These are phyloP conservation scores for Acipenser transmontanus DNA, from an alignment of 2,797 vertebrate genomes.

Conservation along the genomic window DNA sequence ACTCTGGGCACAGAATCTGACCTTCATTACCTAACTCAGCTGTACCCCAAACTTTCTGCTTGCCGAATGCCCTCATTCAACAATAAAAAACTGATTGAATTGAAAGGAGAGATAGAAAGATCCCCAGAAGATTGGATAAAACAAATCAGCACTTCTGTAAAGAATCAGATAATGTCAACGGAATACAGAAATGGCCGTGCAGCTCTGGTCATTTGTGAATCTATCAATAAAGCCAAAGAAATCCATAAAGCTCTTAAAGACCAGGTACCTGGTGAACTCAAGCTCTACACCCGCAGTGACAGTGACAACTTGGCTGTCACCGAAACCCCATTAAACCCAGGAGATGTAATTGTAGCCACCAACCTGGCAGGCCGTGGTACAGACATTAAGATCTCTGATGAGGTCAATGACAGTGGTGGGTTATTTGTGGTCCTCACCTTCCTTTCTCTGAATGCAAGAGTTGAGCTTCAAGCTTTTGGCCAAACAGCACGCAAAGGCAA, in stretches of 20 bases:
- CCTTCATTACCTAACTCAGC: constrained; percentile 33
- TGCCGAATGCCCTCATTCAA: constrained; percentile 49
- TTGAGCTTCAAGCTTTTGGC: constrained; percentile 39
- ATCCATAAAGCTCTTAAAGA: constrained; percentile 16
- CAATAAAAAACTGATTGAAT: constrained; percentile 49
- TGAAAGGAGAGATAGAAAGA: constrained; percentile 26
- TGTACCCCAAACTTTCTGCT: constrained; percentile 36
- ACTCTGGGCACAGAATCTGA: constrained; percentile 48
- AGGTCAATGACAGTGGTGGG: constrained; percentile 38
- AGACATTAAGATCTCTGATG: constrained; percentile 37
- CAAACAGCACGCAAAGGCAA: constrained; percentile 50
- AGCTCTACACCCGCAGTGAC: constrained; percentile 47
- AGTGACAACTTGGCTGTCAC: constrained; percentile 34
- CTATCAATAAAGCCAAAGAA: constrained; percentile 36
- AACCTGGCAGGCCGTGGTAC: constrained; percentile 51
- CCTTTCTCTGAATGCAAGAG: constrained; percentile 40
- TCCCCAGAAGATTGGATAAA: constrained; percentile 35
- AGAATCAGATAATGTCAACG: no score
- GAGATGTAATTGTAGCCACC: constrained; percentile 47
- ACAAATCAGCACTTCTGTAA: constrained; percentile 33
- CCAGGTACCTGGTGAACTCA: background rate
- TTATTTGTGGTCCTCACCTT: constrained; percentile 51
- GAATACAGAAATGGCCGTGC: no score
- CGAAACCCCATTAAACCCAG: constrained; percentile 14
- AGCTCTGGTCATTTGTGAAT: constrained; percentile 53